These are phyloP conservation scores for Bothrops alternatus DNA, from an alignment of 2,797 vertebrate genomes.

Conservation along the genomic window DNA sequence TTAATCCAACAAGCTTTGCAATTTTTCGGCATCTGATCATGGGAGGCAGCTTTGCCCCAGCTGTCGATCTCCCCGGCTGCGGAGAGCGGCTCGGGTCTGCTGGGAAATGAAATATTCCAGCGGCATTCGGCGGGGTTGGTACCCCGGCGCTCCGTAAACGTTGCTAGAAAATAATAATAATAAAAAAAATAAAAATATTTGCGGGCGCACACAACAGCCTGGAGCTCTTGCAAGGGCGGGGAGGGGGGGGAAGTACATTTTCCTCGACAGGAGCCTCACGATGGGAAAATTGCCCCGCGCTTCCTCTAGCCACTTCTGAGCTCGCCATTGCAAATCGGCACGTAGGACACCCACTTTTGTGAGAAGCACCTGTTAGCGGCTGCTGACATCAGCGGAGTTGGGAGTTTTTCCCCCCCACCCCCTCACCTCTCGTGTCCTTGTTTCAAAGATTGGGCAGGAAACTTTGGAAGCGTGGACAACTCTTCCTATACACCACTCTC, in stretches of 20 bases:
- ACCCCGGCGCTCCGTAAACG: fast-evolving
- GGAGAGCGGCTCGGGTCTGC: conserved; percentile 48
- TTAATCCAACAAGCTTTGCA: conserved; percentile 65
- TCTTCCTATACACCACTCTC: background rate
- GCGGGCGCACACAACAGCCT: background rate
- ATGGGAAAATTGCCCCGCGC: background rate
- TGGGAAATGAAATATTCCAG: conserved; percentile 13
- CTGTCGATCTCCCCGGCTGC: conserved; percentile 59
- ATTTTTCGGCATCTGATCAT: conserved; percentile 71
- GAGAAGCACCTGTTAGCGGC: background rate
- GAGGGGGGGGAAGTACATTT: too few species aligned
- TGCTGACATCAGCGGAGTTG: background rate
- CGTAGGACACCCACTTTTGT: background rate
- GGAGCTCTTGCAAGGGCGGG: too few species aligned
- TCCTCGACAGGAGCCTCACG: background rate
- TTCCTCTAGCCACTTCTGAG: background rate
- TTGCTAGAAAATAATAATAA: background rate
- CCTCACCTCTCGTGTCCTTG: background rate
- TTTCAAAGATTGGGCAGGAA: background rate
- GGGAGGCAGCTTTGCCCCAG: conserved; percentile 65
- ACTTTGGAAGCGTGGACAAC: background rate
- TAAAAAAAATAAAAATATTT: background rate
- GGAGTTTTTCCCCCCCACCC: fast-evolving
- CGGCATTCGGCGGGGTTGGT: background rate
- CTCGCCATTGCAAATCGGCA: background rate